A percentile compares a stretch with the other conserved stretches of the same genome.
Conservation (phyloP, 2,888 invertebrate genomes). For the Crocallis elinguaria region DNA sequence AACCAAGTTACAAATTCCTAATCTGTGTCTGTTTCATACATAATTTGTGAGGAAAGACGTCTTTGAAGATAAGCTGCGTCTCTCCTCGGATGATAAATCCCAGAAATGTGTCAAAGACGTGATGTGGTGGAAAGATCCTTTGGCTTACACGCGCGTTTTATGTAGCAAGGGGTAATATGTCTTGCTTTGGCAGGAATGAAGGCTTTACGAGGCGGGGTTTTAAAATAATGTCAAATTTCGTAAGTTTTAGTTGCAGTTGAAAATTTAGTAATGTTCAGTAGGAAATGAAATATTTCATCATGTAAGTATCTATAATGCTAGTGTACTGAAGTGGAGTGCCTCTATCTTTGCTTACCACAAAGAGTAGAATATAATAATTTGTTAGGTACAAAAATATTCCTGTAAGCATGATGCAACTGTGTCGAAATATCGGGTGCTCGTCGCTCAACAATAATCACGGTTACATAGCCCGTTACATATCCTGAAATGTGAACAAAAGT, state of each 20-base stretch:
- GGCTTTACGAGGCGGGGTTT: neutral
- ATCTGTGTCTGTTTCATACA: conserved; percentile 18
- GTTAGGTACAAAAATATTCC: too few relatives aligned
- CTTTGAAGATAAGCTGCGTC: conserved; percentile 19
- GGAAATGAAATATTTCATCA: too few relatives aligned
- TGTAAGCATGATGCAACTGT: too few relatives aligned
- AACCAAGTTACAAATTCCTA: conserved; percentile 4
- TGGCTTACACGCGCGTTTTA: conserved; percentile 13
- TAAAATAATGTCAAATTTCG: neutral
- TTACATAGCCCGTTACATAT: too few relatives aligned
- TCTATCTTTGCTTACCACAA: too few relatives aligned
- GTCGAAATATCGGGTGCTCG: too few relatives aligned
- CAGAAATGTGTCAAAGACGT: conserved; percentile 35
- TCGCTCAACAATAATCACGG: too few relatives aligned
- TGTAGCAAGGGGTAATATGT: conserved; percentile 6
- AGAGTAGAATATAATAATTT: too few relatives aligned
- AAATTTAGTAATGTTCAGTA: too few relatives aligned
- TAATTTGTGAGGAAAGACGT: conserved; percentile 16
- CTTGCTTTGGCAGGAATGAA: conserved; percentile 12
- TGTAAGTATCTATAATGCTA: too few relatives aligned
- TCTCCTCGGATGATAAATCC: conserved; percentile 27
- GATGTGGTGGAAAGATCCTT: conserved; percentile 20
- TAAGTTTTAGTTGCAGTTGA: neutral
- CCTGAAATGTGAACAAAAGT: too few relatives aligned
- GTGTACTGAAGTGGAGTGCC: too few relatives aligned